These are phyloP conservation scores for Lagorchestes hirsutus DNA, from an alignment of 2,797 vertebrate species.

Conservation along the genomic window DNA sequence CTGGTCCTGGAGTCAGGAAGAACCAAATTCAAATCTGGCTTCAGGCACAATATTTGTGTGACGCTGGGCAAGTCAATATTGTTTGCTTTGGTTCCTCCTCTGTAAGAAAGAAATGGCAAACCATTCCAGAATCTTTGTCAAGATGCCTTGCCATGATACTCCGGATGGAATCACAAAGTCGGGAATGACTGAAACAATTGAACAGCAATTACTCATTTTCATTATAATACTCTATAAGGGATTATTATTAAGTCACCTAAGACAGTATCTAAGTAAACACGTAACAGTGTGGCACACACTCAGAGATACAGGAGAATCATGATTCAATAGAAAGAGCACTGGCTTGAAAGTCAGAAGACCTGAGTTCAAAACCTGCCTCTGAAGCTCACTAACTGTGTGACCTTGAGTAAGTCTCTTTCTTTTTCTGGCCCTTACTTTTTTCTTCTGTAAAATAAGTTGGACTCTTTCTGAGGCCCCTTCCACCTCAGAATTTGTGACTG, in stretches of 20 bases:
- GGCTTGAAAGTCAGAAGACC: not conserved
- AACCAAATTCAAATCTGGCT: not conserved
- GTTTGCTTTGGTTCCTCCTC: not conserved
- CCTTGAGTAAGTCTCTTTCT: not conserved
- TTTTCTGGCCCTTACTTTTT: not conserved
- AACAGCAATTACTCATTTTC: not conserved
- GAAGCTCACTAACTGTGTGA: not conserved
- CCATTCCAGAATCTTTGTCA: not conserved
- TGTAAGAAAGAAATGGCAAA: not conserved
- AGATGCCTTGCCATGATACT: not conserved
- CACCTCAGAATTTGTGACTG: not conserved
- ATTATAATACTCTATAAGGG: not conserved
- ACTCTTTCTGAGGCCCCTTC: not conserved
- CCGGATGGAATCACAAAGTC: not conserved
- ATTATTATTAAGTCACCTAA: not conserved
- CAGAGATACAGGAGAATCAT: not conserved
- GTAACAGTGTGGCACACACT: not conserved
- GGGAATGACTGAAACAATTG: not conserved
- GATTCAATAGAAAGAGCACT: not conserved
- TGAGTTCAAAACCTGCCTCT: not conserved
- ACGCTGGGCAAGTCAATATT: not conserved
- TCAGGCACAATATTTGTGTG: not conserved
- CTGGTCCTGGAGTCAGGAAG: not conserved
- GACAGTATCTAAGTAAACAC: not conserved
- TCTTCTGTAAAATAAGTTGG: not conserved